Base-by-base conservation (phyloP, 1,140 invertebrate species). In the Zaprionus taronus region DNA sequence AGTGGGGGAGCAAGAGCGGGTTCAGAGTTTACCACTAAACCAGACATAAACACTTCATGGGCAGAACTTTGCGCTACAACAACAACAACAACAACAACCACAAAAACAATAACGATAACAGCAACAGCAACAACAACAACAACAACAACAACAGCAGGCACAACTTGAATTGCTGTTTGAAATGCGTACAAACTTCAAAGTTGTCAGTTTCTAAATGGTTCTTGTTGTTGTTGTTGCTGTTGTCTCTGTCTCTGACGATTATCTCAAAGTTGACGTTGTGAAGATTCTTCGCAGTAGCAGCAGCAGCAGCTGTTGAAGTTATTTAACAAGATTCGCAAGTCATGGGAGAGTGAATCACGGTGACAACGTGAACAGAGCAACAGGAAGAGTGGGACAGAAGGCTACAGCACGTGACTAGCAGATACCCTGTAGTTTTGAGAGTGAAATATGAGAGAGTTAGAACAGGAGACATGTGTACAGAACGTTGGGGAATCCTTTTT, bases 31-130 rank as follows among this genome's bases (percentile, higher is more conserved):
- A 77, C 83, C 83, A 58, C 83, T 83, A 83, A 87, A 57, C 80
- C 83, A 80, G 80, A 87, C 77, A 77, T 80, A 86, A 84, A 85
- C 83, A 85, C 83, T 83, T 85, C 56, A 66, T 57, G 34, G 22
- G 20, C 56, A 72, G 41, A 70, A 75, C 7, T 71, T 75, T 71
- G 47, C 36, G 44, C 17, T n/a, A 28, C 26, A n/a, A 36, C 41
- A 41, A 38, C 36, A 60, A 31, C 17, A 12, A 28, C 26, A n/a
- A 36, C 41, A 41, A 38, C 36, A 60, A 31, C 28, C n/a, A 28
- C 41, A 75, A 70, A 41, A 58, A 58, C 44, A 41, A 57, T 2
- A 53, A 53, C 22, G 28, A 26, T n/a, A 61, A 58, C 53, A 51
- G 28, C 26, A n/a, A 26, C 44, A 41, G 7, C 24, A 24, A 2